These are phyloP conservation scores for Sapayoa aenigma DNA, from an alignment of 2,113 vertebrate genomes.

Conservation along the genomic window DNA sequence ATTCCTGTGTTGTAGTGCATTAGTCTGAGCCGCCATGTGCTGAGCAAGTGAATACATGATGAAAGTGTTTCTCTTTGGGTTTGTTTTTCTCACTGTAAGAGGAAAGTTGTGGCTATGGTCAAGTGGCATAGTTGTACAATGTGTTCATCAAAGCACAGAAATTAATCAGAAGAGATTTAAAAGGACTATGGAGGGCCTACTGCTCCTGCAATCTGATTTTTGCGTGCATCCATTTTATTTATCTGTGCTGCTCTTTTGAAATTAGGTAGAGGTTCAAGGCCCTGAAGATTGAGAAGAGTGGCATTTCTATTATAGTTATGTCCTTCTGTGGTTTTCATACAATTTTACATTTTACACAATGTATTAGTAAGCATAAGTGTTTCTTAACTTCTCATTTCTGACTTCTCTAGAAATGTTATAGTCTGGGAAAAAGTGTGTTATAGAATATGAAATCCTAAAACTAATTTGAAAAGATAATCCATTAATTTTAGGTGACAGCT, in stretches of 20 bases:
- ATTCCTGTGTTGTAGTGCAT: neutral
- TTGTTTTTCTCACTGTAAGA: conserved; percentile 1
- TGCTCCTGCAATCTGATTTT: neutral
- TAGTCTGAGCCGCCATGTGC: neutral
- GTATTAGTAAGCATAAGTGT: neutral
- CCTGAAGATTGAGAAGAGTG: neutral
- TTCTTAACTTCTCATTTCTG: neutral
- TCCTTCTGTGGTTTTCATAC: neutral
- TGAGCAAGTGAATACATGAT: neutral
- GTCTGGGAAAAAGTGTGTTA: neutral
- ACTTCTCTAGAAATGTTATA: neutral
- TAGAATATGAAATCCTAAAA: neutral
- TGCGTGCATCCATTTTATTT: neutral
- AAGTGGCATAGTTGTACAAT: neutral
- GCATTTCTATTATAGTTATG: neutral
- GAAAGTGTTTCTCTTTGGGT: neutral
- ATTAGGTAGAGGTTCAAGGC: neutral
- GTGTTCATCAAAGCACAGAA: neutral
- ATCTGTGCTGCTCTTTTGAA: neutral
- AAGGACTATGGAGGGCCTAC: neutral
- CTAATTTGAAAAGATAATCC: neutral
- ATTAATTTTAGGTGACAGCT: neutral
- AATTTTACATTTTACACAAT: neutral
- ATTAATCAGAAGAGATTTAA: neutral
- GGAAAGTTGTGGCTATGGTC: conserved; percentile 2